phyloP scores from a whole-genome alignment of 2,113 vertebrate genomes.

The Myrmecobius fasciatus region DNA sequence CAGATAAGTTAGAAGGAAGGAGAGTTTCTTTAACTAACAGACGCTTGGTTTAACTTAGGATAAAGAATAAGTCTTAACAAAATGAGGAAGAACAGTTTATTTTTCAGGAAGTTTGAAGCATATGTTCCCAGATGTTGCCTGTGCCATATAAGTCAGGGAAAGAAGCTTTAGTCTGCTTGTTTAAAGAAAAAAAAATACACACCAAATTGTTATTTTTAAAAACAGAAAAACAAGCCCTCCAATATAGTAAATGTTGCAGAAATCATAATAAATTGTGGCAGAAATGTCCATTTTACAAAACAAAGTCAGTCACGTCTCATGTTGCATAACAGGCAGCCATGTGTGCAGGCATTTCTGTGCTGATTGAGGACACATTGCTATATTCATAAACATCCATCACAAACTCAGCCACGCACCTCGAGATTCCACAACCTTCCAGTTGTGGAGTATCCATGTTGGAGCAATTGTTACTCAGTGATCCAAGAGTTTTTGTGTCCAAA shows the following conservation, averaged over 20 bases:
- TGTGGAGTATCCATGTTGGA: constrained; percentile 12
- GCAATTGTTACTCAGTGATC: constrained; percentile 23
- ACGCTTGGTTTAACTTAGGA: constrained; percentile 48
- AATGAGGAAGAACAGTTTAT: constrained; percentile 70
- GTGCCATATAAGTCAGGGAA: constrained; percentile 49
- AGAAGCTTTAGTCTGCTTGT: constrained; percentile 49
- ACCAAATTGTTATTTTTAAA: constrained; percentile 66
- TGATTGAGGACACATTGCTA: constrained; percentile 58
- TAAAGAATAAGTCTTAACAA: constrained; percentile 67
- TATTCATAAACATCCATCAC: constrained; percentile 56
- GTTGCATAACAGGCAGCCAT: constrained; percentile 25
- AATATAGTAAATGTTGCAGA: constrained; percentile 69
- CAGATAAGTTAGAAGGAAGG: constrained; percentile 15
- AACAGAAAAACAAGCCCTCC: constrained; percentile 62
- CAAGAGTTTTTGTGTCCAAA: neutral
- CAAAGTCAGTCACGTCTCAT: constrained; percentile 42
- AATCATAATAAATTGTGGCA: constrained; percentile 71
- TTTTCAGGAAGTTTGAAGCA: constrained; percentile 71
- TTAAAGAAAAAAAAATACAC: constrained; percentile 22
- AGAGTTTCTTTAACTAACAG: constrained; percentile 31
- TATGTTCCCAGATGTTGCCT: constrained; percentile 71
- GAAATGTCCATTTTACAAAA: constrained; percentile 48
- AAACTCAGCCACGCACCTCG: constrained; percentile 2
- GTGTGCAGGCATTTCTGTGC: constrained; percentile 41
- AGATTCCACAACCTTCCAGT: constrained; percentile 33